phyloP scores from a whole-genome alignment of 2,797 vertebrate genomes.

The Peromyscus eremicus region DNA sequence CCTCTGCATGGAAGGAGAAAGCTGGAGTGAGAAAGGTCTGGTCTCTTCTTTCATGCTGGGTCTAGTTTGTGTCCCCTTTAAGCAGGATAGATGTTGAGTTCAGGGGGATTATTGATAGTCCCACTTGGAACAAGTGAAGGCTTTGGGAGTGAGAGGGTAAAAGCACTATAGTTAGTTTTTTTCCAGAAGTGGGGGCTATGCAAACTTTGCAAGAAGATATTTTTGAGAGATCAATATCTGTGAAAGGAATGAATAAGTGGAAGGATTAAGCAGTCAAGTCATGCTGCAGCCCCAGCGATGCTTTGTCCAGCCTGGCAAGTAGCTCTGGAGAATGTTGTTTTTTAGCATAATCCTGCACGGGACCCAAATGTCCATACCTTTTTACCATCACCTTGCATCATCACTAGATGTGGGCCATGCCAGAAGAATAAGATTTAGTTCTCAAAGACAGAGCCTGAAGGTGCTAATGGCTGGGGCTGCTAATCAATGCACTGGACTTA shows the following conservation, averaged over 20 bases:
- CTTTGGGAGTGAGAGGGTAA: not conserved
- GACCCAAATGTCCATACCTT: not conserved
- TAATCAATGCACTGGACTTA: not conserved
- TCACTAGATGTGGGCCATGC: not conserved
- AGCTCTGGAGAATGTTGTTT: not conserved
- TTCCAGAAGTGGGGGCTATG: not conserved
- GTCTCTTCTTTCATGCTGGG: not conserved
- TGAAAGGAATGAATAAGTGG: not conserved
- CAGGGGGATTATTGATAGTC: not conserved
- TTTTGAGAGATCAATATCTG: not conserved
- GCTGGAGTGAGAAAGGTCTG: not conserved
- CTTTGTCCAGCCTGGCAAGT: not conserved
- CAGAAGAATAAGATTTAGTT: not conserved
- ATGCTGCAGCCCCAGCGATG: not conserved
- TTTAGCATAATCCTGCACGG: not conserved
- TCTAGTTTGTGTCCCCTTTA: constrained; percentile 6
- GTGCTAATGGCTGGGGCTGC: not conserved
- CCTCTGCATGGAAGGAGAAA: not conserved
- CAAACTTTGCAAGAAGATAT: not conserved
- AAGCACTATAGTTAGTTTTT: not conserved
- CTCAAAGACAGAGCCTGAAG: not conserved
- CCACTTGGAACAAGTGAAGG: not conserved
- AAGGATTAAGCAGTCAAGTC: not conserved
- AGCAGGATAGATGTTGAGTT: not conserved
- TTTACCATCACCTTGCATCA: not conserved